Conservation (phyloP, 1,140 invertebrate species). For the Augochlora pura region DNA sequence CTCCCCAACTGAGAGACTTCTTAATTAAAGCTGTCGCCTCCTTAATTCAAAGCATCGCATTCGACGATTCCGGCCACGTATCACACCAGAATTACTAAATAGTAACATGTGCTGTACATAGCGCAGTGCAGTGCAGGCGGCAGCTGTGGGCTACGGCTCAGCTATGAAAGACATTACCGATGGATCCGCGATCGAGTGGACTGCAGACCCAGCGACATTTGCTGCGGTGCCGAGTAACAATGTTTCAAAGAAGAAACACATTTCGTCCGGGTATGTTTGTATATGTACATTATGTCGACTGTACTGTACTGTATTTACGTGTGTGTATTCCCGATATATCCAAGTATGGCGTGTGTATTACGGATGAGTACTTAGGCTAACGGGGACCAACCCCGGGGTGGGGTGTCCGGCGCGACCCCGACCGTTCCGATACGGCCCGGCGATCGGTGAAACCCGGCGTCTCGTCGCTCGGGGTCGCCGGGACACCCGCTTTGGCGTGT, state of each 20-base stretch:
- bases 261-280: conserved; percentile 70
- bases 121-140: conserved; percentile 79
- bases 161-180: conserved; percentile 72
- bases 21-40: too few relatives aligned
- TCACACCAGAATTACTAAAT: conserved; percentile 73
- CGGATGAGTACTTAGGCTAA: conserved; percentile 54
- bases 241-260: conserved; percentile 38
- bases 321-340: conserved; percentile 78
- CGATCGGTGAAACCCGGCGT: too few relatives aligned
- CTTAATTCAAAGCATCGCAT: too few relatives aligned
- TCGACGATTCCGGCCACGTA: conserved; percentile 66
- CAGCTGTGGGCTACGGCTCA: conserved; percentile 79
- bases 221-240: conserved; percentile 59
- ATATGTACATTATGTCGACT: conserved; percentile 79
- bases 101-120: conserved; percentile 78
- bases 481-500: conserved; percentile 2
- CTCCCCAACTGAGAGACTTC: too few relatives aligned
- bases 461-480: conserved; percentile 12
- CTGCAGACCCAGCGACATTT: conserved; percentile 63
- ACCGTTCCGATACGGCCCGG: too few relatives aligned
- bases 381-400: background rate
- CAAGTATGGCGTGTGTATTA: conserved; percentile 77
- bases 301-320: conserved; percentile 76
- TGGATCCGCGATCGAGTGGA: conserved; percentile 68
- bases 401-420: conserved; percentile 4